A percentile compares a stretch with the other conserved stretches of the same genome.
Evolutionary conservation across 2,888 invertebrate genomes (phyloP).

Genomic region (Sabellastarte sp.): DNA sequence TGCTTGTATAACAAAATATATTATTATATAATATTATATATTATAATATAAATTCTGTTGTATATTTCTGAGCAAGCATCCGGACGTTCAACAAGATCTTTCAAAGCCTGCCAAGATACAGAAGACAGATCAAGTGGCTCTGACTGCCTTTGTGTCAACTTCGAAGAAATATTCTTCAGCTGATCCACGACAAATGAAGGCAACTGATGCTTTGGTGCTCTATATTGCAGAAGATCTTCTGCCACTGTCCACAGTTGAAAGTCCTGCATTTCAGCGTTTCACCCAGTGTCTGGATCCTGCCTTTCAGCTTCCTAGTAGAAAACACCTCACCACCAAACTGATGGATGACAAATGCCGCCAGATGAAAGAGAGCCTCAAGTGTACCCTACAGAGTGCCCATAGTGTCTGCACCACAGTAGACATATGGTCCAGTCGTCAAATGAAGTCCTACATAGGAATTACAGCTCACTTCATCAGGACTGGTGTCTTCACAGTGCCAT

Average conservation of each 20-base stretch:
- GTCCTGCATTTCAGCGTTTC: background rate
- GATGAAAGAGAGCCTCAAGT: conserved; percentile 2
- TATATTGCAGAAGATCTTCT: conserved; percentile 1
- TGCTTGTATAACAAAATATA: too few relatives aligned
- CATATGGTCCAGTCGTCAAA: conserved; percentile 10
- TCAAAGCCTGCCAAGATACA: too few relatives aligned
- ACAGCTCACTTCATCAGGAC: conserved; percentile 9
- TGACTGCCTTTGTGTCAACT: too few relatives aligned
- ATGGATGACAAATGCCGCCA: background rate
- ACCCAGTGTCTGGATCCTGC: background rate
- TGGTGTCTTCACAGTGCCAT: conserved; percentile 1
- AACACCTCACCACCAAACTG: background rate
- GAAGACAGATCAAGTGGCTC: too few relatives aligned
- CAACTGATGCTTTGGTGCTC: background rate
- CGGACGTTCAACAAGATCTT: too few relatives aligned
- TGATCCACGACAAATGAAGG: background rate
- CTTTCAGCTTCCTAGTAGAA: conserved; percentile 2
- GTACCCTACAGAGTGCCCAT: background rate
- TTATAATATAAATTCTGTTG: too few relatives aligned
- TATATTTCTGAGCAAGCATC: too few relatives aligned
- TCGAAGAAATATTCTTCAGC: too few relatives aligned
- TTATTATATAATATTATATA: too few relatives aligned
- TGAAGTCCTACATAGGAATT: conserved; percentile 10
- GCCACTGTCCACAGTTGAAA: conserved; percentile 5
- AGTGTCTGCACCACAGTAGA: conserved; percentile 11